Evolutionary conservation across 2,888 invertebrate species (phyloP), one percentile per base, ranked within the genome.

Genomic region (Drosophila diplacantha): DNA sequence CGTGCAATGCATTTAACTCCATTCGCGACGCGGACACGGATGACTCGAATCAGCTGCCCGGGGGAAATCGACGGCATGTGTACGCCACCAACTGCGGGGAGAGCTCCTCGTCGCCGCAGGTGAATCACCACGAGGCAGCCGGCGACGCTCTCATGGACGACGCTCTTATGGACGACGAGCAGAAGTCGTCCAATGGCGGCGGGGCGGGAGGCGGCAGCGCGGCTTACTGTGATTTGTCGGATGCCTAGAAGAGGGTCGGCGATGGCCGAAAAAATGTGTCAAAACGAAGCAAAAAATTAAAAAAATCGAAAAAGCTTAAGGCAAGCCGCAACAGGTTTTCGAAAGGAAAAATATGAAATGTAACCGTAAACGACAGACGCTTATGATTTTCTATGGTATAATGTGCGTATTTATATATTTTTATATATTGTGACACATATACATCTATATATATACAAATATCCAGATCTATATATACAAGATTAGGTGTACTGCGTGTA

Each of bases 81-180:
- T 88, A 88, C 69, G 88, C 88, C 26, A 86, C 86, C 18, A 87
- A 86, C 46, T 88, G 87, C 69, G 87, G 87, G 57, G 88, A 87
- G 66, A 87, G 85, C 63, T 86, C 86, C 18, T 87, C 86, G 1
- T 88, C 88, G 60, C 88, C 88, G 16, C 86, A 87, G 65, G 83
- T 85, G n/a, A 81, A 84, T 35, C 84, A 85, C 69, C 83, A 81
- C 31, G 86, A 85, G 58, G 83, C 85, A 14, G 50, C 55, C 32
- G 73, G 55, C 16, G 74, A 81, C 29, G 84, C 82, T 58, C 39
- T 39, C 22, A 39, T 39, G 20, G 73, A 84, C 32, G 85, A 86
- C 11, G 85, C 73, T 12, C 72, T 85, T 9, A 69, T 83, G 72
- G 77, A 86, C 29, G 85, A 85, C 31, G 86, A 85, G 34, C 77